Conservation (phyloP, 1,140 invertebrate species). For the Zaprionus capensis region DNA sequence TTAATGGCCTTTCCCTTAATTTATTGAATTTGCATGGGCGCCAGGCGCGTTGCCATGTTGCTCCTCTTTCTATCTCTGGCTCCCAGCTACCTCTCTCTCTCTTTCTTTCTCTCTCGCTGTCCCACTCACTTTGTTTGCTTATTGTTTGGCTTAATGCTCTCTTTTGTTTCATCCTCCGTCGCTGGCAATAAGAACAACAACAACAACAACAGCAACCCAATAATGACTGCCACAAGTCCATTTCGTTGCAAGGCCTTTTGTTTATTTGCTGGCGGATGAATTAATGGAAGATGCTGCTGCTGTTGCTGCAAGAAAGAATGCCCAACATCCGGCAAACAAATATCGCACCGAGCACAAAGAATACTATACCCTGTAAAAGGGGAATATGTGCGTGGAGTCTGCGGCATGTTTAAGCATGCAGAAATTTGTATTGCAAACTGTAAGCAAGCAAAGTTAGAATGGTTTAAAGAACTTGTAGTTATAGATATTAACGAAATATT, state of each 20-base stretch:
- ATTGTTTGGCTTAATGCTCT: conserved; percentile 53
- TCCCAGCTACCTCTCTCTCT: neutral
- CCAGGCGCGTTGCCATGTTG: conserved; percentile 53
- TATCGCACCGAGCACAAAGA: conserved; percentile 8
- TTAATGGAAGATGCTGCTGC: conserved; percentile 65
- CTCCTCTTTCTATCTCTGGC: conserved; percentile 35
- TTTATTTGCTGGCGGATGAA: conserved; percentile 67
- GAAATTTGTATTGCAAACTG: no score
- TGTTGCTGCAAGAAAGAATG: conserved; percentile 48
- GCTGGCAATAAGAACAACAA: conserved; percentile 40
- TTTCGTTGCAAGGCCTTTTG: conserved; percentile 66
- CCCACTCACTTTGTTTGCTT: conserved; percentile 12
- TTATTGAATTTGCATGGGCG: conserved; percentile 77
- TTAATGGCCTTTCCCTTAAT: conserved; percentile 79
- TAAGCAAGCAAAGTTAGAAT: no score
- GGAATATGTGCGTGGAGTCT: no score
- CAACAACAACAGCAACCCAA: conserved; percentile 57
- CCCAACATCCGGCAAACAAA: conserved; percentile 14
- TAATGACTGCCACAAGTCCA: conserved; percentile 76
- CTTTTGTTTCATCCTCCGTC: conserved; percentile 57
- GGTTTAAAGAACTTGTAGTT: no score
- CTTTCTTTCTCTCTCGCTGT: neutral
- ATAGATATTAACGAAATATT: no score
- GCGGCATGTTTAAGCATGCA: no score
- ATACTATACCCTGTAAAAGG: conserved; percentile 4